A percentile compares a stretch with the other conserved stretches of the same genome.
Conservation (phyloP, 2,888 invertebrate species). For the Aleiodes testaceus region DNA sequence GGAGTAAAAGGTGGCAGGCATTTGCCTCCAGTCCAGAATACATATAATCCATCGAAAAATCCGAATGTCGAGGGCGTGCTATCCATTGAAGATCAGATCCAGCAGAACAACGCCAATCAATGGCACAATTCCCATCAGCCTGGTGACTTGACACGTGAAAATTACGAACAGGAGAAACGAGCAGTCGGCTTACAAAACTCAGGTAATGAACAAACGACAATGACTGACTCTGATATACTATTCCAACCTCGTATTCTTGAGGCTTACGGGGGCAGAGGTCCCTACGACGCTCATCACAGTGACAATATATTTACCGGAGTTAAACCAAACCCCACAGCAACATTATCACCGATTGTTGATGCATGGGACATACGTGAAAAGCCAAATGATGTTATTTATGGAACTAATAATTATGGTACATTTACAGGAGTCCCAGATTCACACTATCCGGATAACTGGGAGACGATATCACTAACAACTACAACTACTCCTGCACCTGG, state of each 20-base stretch:
- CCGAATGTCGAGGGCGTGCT: slow-evolving; percentile 13
- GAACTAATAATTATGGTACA: slow-evolving; percentile 42
- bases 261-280: slow-evolving; percentile 62
- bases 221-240: slow-evolving; percentile 35
- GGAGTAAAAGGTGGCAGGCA: slow-evolving; percentile 35
- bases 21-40: not conserved
- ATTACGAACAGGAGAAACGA: slow-evolving; percentile 12
- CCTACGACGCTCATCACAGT: slow-evolving; percentile 55
- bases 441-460: not conserved
- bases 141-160: slow-evolving; percentile 56
- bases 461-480: slow-evolving; percentile 33
- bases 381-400: slow-evolving; percentile 42
- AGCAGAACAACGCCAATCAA: slow-evolving; percentile 32
- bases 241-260: slow-evolving; percentile 59
- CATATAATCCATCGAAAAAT: slow-evolving; percentile 21
- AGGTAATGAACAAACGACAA: slow-evolving; percentile 20
- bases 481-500: slow-evolving; percentile 71
- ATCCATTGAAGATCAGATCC: slow-evolving; percentile 40
- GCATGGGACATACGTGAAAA: slow-evolving; percentile 62
- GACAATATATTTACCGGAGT: slow-evolving; percentile 56
- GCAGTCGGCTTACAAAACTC: slow-evolving; percentile 5
- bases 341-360: slow-evolving; percentile 55
- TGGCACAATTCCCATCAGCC: slow-evolving; percentile 60
- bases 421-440: slow-evolving; percentile 44
- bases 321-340: slow-evolving; percentile 59